Base-by-base conservation (phyloP, 2,113 vertebrate species). In the Rhea americana region DNA sequence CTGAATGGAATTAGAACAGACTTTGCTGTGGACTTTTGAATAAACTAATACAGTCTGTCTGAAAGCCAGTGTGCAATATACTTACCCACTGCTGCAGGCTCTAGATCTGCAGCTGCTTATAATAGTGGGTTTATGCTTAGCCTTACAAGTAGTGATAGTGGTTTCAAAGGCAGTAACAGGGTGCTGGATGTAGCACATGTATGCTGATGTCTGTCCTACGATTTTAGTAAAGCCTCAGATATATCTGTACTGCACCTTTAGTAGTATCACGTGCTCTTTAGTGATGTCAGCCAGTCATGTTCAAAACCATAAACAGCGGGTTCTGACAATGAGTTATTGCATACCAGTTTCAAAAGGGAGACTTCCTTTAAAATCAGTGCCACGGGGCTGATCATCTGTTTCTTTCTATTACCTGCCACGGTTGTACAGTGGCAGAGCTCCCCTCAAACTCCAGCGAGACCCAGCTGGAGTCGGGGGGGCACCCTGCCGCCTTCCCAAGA, bases 1-100 rank as follows among this genome's bases (percentile, higher is more conserved):
- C 88, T 86, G 47, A 90, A 53, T 50, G 90, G 67, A 87, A n/a
- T 76, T 75, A 89, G 75, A 85, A 32, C 51, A 91, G 83, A 79
- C 78, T 91, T 91, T 83, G 65, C 41, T 88, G 86, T 81, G 43
- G 79, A 18, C 47, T 81, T 48, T 43, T 51, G 68, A 90, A 90
- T 95, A 72, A 75, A 61, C 61, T 53, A 58, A 43, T 59, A 28
- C 47, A 61, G n/a, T 58, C 58, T 68, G 73, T 74, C 51, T 85
- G 75, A 63, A 77, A 92, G 82, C 5, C 43, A 26, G 70, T 68
- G 5, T 12, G 76, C 24, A 32, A 56, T 41, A 2, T 61, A 50
- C 82, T 81, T 87, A 82, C 43, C 82, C 32, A 7, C 28, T 74
- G 32, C 37, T 39, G 39, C 20, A 56, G 72, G 82, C 65, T 90